These are phyloP conservation scores for Aviceda subcristata DNA, from an alignment of 2,113 vertebrate genomes.

Conservation along the genomic window DNA sequence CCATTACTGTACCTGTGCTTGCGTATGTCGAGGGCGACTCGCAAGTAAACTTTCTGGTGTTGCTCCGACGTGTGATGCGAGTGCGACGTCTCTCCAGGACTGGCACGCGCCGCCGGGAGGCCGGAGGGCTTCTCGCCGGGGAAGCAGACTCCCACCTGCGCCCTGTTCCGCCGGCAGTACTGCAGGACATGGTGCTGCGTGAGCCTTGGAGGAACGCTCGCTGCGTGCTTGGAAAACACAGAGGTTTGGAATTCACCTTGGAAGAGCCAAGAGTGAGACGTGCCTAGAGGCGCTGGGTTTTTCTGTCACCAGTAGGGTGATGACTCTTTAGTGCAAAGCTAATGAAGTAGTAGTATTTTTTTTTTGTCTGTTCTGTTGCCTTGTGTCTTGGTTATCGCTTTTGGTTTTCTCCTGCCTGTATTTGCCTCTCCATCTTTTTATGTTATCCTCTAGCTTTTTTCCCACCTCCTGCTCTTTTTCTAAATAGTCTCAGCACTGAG, in stretches of 20 bases:
- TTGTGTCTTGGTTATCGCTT: background rate
- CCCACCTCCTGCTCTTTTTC: background rate
- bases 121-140: fast-evolving
- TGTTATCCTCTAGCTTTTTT: background rate
- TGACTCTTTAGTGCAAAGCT: fast-evolving
- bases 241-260: background rate
- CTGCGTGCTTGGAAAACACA: background rate
- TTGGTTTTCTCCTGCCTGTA: background rate
- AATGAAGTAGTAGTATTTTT: fast-evolving
- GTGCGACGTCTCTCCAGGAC: background rate
- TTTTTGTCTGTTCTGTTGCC: background rate
- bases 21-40: background rate
- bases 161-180: fast-evolving
- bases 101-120: fast-evolving
- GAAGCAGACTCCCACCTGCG: background rate
- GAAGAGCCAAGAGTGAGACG: background rate
- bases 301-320: background rate
- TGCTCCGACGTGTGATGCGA: background rate
- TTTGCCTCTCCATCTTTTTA: background rate
- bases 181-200: background rate
- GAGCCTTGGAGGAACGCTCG: background rate
- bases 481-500: background rate
- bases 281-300: fast-evolving
- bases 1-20: background rate
- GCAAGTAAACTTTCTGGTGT: background rate